Conservation (phyloP, 1,140 invertebrate species). For the Drosophila bocki region DNA sequence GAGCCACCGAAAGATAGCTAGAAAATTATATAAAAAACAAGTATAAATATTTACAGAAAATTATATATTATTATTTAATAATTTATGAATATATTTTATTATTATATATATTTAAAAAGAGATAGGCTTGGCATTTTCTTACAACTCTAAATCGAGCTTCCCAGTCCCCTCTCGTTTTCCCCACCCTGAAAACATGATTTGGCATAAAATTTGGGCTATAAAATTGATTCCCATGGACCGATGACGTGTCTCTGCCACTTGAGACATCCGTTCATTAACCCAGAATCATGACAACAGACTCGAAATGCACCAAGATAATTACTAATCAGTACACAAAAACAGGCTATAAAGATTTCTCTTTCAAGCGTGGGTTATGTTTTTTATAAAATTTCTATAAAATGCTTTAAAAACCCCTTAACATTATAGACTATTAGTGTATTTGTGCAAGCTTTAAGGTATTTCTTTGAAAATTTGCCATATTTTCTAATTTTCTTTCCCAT, state of each 20-base stretch:
- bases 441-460: neutral
- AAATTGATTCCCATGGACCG: conserved; percentile 49
- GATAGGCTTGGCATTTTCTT: neutral
- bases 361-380: conserved; percentile 8
- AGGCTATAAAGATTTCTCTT: conserved; percentile 23
- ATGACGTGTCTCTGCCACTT: conserved; percentile 24
- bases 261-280: conserved; percentile 72
- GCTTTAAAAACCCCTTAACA: too few relatives aligned
- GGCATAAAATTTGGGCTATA: conserved; percentile 14
- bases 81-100: neutral
- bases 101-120: neutral
- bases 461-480: neutral
- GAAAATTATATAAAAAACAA: neutral
- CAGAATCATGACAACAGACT: conserved; percentile 48
- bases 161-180: too few relatives aligned
- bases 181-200: conserved; percentile 37
- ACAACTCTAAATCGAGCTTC: neutral
- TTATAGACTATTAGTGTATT: too few relatives aligned
- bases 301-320: conserved; percentile 49
- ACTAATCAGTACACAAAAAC: conserved; percentile 41
- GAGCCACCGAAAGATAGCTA: conserved; percentile 24
- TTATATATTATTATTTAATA: neutral
- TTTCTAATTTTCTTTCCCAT: neutral
- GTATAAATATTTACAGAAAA: neutral
- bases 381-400: too few relatives aligned